Evolutionary conservation across 2,113 vertebrate genomes (phyloP).

Genomic region (Pomatorhinus ruficollis): DNA sequence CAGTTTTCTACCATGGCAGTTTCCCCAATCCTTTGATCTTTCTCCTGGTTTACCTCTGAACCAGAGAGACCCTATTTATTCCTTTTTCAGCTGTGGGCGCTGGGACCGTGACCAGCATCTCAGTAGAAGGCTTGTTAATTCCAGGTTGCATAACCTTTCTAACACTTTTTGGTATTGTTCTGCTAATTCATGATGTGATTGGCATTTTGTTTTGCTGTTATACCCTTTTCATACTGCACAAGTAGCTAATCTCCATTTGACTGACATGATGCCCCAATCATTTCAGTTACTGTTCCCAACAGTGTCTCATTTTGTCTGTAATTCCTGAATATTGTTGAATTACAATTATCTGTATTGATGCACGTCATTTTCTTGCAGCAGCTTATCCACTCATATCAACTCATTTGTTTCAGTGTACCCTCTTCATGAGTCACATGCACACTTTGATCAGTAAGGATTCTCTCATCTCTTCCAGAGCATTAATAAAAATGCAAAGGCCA

Average conservation of each 20-base stretch:
- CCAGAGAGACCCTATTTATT: background rate
- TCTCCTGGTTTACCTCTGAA: background rate
- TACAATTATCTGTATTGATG: conserved; percentile 9
- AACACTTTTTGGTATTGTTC: background rate
- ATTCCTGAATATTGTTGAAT: conserved; percentile 13
- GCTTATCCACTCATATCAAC: background rate
- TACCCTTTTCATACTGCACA: background rate
- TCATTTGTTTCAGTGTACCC: background rate
- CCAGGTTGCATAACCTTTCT: background rate
- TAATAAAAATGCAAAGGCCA: background rate
- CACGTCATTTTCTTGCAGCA: background rate
- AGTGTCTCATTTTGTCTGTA: background rate
- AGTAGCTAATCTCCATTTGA: conserved; percentile 1
- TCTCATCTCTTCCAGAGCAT: background rate
- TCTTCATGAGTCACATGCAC: background rate
- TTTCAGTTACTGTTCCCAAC: background rate
- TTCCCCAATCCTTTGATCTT: background rate
- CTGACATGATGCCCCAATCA: background rate
- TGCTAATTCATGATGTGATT: background rate
- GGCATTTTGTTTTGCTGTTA: background rate
- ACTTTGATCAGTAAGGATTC: background rate
- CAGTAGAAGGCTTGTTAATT: background rate
- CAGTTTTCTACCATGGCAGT: background rate
- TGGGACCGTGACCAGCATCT: background rate
- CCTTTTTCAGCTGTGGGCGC: background rate